Conservation (phyloP, 2,888 invertebrate genomes). For the Drosophila mettleri region DNA sequence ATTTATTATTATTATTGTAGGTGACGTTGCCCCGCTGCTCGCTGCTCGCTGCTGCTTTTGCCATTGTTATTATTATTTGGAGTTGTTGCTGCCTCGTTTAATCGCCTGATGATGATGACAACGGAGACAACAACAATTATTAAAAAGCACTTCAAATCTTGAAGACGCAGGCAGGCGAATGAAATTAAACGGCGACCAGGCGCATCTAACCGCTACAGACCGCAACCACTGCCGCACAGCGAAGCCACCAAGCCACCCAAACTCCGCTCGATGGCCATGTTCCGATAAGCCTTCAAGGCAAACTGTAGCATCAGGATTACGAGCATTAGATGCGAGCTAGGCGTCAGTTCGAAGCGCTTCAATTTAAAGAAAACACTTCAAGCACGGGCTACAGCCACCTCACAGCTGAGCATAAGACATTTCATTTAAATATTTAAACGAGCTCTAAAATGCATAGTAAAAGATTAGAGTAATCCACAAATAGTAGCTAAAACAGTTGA, state of each 20-base stretch:
- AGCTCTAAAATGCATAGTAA: not conserved
- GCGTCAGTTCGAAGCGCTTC: not conserved
- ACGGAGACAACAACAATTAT: conserved; percentile 54
- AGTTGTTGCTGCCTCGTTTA: conserved; percentile 70
- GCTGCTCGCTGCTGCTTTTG: conserved; percentile 33
- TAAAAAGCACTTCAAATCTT: conserved; percentile 73
- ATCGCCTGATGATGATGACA: conserved; percentile 66
- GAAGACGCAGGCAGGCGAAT: conserved; percentile 51
- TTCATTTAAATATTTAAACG: not conserved
- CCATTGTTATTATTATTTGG: conserved; percentile 35
- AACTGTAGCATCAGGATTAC: conserved; percentile 31
- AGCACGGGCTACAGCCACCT: not conserved
- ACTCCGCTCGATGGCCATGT: conserved; percentile 46
- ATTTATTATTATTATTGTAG: conserved; percentile 70
- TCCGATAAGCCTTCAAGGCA: conserved; percentile 38
- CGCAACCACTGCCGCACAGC: conserved; percentile 33
- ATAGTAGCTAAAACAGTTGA: not conserved
- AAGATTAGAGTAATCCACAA: not conserved
- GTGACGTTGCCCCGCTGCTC: conserved; percentile 54
- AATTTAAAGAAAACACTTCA: conserved; percentile 8
- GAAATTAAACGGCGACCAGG: conserved; percentile 68
- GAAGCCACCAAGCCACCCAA: conserved; percentile 14
- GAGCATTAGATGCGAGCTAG: conserved; percentile 3
- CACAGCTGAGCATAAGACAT: not conserved
- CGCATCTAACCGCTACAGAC: conserved; percentile 72